Conservation (phyloP, 1,140 invertebrate species). For the Ceratosolen solmsi region DNA sequence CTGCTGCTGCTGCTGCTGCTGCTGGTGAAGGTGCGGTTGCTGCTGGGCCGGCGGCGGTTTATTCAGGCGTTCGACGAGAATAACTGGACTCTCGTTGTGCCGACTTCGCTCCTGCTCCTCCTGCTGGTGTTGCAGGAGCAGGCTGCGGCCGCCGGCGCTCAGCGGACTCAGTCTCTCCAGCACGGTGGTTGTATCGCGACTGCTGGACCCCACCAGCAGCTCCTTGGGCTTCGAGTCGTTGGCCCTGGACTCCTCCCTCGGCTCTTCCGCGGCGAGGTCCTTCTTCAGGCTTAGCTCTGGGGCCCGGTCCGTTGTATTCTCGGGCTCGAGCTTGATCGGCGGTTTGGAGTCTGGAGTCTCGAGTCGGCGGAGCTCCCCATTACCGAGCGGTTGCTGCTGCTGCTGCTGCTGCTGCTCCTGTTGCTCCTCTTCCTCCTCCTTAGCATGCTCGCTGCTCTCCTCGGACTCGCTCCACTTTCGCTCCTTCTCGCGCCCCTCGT, state of each 20-base stretch:
- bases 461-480: no score
- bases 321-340: slow-evolving; percentile 1
- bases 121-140: slow-evolving; percentile 66
- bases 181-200: slow-evolving; percentile 68
- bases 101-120: slow-evolving; percentile 70
- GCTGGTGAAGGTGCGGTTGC: slow-evolving; percentile 50
- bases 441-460: no score
- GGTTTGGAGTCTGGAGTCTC: slow-evolving; percentile 1
- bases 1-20: slow-evolving; percentile 53
- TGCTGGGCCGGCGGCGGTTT: slow-evolving; percentile 62
- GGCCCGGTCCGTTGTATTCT: slow-evolving; percentile 20
- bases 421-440: slow-evolving; percentile 11
- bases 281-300: not conserved
- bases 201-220: slow-evolving; percentile 58
- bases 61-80: slow-evolving; percentile 70
- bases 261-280: not conserved
- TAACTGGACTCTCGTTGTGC: slow-evolving; percentile 72
- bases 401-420: not conserved
- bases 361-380: slow-evolving; percentile 32
- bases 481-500: no score
- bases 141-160: slow-evolving; percentile 65
- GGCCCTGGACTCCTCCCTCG: slow-evolving; percentile 47
- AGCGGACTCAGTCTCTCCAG: slow-evolving; percentile 72
- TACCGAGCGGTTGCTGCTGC: slow-evolving; percentile 8
- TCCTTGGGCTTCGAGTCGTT: slow-evolving; percentile 50